These are phyloP conservation scores for Struthio camelus DNA, from an alignment of 2,113 vertebrate species.

Conservation along the genomic window DNA sequence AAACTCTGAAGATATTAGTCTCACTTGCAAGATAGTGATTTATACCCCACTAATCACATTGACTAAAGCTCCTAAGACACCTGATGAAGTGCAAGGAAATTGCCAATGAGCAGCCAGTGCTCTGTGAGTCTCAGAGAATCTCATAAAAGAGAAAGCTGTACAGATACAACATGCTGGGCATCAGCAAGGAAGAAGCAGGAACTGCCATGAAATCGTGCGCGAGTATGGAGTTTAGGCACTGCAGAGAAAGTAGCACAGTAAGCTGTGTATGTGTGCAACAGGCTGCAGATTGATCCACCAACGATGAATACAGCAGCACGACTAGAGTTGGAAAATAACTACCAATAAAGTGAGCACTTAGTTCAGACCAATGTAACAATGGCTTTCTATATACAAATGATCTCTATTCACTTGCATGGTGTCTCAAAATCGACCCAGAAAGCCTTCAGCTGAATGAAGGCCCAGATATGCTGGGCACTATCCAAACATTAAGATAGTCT, in stretches of 20 bases:
- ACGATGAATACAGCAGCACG: background rate
- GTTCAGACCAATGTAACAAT: fast-evolving
- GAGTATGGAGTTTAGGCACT: background rate
- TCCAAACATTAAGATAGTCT: background rate
- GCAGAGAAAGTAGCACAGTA: background rate
- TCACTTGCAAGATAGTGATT: background rate
- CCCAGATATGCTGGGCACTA: background rate
- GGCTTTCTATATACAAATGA: fast-evolving
- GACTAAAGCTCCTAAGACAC: background rate
- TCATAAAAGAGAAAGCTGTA: background rate
- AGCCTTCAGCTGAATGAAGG: fast-evolving
- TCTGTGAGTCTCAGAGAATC: fast-evolving
- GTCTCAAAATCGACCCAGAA: fast-evolving
- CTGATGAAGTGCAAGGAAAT: fast-evolving
- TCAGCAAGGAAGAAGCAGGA: background rate
- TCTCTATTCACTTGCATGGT: background rate
- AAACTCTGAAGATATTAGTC: background rate
- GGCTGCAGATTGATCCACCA: background rate
- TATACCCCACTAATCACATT: fast-evolving
- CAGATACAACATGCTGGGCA: background rate
- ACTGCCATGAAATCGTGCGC: background rate
- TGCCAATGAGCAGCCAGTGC: background rate
- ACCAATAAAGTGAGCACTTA: fast-evolving
- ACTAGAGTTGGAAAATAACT: fast-evolving
- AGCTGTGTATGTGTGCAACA: background rate